Evolutionary conservation across 2,797 vertebrate genomes (phyloP), one percentile per base, ranked within the genome.

Genomic region (Bovichtus variegatus): DNA sequence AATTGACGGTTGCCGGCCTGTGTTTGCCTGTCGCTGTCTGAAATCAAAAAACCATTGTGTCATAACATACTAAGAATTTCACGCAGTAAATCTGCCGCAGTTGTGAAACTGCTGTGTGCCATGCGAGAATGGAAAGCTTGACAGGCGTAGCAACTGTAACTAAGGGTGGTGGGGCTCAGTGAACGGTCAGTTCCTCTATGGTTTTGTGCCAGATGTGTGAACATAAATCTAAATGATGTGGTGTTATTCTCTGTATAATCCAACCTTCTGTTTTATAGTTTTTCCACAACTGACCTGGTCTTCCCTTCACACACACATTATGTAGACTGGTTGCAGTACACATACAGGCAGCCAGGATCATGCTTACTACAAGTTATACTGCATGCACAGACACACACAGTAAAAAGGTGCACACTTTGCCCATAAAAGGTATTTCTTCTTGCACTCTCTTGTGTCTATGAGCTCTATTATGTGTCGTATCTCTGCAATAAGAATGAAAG

Each of bases 141-240:
- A 50, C 44, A 50, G 43, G 34, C n/a, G 0, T 58, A 41, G 62
- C 21, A 59, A 27, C 47, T 38, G 15, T n/a, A 61, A 34, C 29
- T 38, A 31, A 61, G 31, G 27, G 49, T 25, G 55, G 46, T 49
- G 36, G 36, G 38, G n/a, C 66, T 49, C 10, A n/a, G 69, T 27
- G 9, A n/a, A 7, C 15, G 31, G 50, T 64, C 41, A 38, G 6
- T 41, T 19, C 29, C 23, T 68, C 21, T n/a, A 9, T 44, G 36
- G 4, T 54, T 68, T 53, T 43, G 36, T 16, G 34, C n/a, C 70
- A 69, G 38, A 74, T 64, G 36, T 58, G 43, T 40, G 60, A 31
- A 38, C 5, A 10, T 54, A 34, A 55, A 57, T 25, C 9, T 54
- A 59, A 54, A 36, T 19, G 18, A 62, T 50, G n/a, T 40, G 16